Evolutionary conservation across 2,113 vertebrate genomes (phyloP).

Genomic region (Myodes glareolus): DNA sequence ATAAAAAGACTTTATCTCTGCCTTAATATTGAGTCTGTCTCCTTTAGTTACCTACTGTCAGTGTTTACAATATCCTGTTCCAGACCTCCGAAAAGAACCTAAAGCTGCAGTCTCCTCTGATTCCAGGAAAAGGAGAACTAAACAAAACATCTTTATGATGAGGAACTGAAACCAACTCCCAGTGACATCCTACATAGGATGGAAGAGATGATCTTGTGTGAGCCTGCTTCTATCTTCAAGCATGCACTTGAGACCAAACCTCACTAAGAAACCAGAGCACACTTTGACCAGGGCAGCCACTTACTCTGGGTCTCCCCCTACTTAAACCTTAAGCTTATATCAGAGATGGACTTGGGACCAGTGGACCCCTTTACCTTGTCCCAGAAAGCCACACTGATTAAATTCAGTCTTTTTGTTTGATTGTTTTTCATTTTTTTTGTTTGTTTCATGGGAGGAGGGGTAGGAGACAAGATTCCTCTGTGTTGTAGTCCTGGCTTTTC

Average conservation of each 20-base stretch:
- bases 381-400: neutral
- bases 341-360: neutral
- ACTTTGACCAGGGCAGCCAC: no score
- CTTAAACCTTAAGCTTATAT: neutral
- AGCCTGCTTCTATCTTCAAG: neutral
- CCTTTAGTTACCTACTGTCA: neutral
- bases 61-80: neutral
- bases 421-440: neutral
- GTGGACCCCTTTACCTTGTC: neutral
- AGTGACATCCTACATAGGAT: no score
- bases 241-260: neutral
- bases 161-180: neutral
- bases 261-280: neutral
- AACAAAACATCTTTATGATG: neutral
- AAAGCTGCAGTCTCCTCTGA: neutral
- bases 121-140: neutral
- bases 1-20: neutral
- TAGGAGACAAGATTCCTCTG: neutral
- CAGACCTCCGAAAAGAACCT: neutral
- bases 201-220: neutral
- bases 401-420: no score
- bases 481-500: neutral
- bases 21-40: neutral
- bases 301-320: neutral
- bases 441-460: neutral